Percentiles rank a stretch among this genome's conserved stretches.
phyloP scores from a whole-genome alignment of 2,888 invertebrate species.

The Callosobruchus maculatus region DNA sequence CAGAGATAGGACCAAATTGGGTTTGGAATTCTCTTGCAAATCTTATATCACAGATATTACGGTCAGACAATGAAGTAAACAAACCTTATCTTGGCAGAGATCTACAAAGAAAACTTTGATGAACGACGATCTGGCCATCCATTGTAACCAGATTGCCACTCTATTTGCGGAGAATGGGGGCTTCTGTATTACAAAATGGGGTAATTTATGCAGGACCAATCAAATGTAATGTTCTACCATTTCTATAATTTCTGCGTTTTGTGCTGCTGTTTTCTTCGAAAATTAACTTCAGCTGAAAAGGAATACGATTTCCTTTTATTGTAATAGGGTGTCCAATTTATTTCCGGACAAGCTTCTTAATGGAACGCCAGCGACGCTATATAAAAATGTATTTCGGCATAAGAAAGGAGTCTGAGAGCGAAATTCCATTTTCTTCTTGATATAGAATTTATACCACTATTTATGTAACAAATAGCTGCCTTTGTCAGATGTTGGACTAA shows the following conservation, averaged over 20 bases:
- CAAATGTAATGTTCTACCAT: neutral
- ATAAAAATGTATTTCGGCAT: neutral
- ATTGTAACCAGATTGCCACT: neutral
- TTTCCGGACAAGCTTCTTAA: neutral
- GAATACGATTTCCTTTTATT: neutral
- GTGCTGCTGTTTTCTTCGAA: neutral
- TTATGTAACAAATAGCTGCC: neutral
- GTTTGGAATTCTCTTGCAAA: neutral
- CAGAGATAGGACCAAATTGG: neutral
- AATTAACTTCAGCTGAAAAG: neutral
- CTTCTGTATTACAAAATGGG: neutral
- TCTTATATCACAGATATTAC: neutral
- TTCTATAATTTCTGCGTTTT: neutral
- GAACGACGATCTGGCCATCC: neutral
- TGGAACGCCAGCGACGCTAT: neutral
- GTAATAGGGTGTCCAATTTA: neutral
- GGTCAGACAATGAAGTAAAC: neutral
- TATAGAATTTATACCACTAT: neutral
- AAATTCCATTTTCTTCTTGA: neutral
- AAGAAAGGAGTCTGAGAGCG: neutral
- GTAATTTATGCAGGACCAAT: neutral
- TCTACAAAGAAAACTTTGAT: neutral
- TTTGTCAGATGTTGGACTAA: neutral
- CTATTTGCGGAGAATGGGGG: neutral
- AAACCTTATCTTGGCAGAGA: neutral